phyloP scores from a whole-genome alignment of 1,140 invertebrate species.

The Nasonia longicornis region DNA sequence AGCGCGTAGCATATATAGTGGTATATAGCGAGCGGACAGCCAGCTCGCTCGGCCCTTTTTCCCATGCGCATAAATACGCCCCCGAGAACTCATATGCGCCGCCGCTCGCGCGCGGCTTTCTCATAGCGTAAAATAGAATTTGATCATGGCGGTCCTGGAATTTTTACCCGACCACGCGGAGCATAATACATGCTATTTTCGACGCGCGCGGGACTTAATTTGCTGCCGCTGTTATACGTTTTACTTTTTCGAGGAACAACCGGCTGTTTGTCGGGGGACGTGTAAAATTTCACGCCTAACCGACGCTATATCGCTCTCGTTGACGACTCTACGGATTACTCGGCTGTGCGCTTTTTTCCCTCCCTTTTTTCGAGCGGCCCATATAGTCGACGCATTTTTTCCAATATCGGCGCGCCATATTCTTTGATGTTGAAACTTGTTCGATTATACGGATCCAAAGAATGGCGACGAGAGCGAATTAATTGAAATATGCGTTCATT shows the following conservation, averaged over 20 bases:
- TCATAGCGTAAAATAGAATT: slow-evolving; percentile 43
- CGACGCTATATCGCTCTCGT: neutral
- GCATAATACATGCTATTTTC: neutral
- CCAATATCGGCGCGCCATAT: too few species aligned
- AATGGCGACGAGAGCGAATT: too few species aligned
- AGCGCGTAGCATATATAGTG: neutral
- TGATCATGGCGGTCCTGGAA: slow-evolving; percentile 30
- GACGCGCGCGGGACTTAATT: neutral
- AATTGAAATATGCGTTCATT: too few species aligned
- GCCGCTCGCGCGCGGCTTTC: neutral
- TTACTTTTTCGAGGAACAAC: slow-evolving; percentile 40
- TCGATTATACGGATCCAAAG: neutral
- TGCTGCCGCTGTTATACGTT: slow-evolving; percentile 2
- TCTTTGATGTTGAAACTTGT: neutral
- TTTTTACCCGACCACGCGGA: neutral
- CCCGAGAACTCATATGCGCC: slow-evolving; percentile 1
- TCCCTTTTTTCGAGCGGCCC: neutral
- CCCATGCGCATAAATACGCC: slow-evolving; percentile 44
- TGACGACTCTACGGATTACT: neutral
- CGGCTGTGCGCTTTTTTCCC: neutral
- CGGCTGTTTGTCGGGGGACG: neutral
- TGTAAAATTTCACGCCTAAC: slow-evolving; percentile 59
- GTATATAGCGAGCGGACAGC: neutral
- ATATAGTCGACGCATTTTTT: neutral
- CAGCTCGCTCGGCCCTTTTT: slow-evolving; percentile 16